These are phyloP conservation scores for Antheraea assamensis DNA, from an alignment of 2,888 invertebrate species.

Conservation along the genomic window DNA sequence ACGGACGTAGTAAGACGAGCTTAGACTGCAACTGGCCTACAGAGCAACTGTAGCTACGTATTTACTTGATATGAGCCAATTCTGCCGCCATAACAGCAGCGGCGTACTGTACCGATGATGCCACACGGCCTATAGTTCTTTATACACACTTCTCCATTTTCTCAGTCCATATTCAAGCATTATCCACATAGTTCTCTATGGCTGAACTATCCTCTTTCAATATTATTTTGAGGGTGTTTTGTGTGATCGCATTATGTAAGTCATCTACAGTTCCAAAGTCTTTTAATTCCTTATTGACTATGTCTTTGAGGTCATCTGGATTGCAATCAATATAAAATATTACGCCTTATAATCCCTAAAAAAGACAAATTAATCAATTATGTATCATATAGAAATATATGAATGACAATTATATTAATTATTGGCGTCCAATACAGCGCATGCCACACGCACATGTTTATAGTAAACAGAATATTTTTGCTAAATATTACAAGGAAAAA, in stretches of 20 bases:
- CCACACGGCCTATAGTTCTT: conserved; percentile 38
- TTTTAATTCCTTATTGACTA: conserved; percentile 35
- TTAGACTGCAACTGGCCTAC: conserved; percentile 38
- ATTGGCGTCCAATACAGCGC: too few species aligned
- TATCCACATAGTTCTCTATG: conserved; percentile 30
- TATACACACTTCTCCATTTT: conserved; percentile 44
- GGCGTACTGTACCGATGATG: conserved; percentile 47
- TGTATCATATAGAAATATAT: too few species aligned
- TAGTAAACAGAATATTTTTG: too few species aligned
- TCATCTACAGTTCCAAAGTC: conserved; percentile 32
- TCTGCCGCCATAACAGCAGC: conserved; percentile 44
- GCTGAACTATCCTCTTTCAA: conserved; percentile 29
- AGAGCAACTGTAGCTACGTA: conserved; percentile 29
- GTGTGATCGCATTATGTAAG: conserved; percentile 41
- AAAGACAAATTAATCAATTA: too few species aligned
- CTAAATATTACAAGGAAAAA: too few species aligned
- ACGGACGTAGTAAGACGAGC: conserved; percentile 37
- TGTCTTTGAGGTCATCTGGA: conserved; percentile 42
- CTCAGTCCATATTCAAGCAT: conserved; percentile 38
- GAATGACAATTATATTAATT: too few species aligned
- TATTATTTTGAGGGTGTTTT: conserved; percentile 47
- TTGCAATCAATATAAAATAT: conserved; percentile 55
- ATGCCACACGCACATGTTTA: too few species aligned
- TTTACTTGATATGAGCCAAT: conserved; percentile 39
- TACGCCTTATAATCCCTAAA: conserved; percentile 53